Percentiles rank a stretch among this genome's conserved stretches.
Evolutionary conservation across 2,113 vertebrate species (phyloP).

Genomic region (Psittacus erithacus): DNA sequence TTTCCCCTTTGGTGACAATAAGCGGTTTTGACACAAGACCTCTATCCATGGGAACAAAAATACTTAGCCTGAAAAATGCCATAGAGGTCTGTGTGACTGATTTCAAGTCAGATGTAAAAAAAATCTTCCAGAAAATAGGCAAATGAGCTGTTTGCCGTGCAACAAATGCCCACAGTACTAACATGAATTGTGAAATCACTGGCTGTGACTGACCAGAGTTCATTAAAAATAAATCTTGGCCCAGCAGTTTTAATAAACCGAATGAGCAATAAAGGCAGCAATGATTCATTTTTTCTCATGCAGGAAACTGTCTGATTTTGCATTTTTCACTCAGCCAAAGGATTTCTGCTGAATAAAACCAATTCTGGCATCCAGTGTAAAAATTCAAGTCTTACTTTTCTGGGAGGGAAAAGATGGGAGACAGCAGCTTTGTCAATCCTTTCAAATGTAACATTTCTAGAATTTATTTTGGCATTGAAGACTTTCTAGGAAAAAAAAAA

Average conservation of each 20-base stretch:
- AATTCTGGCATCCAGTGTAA: not conserved
- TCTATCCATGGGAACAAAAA: slow-evolving; percentile 54
- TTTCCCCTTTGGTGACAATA: not conserved
- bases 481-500: not conserved
- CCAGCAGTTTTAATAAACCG: slow-evolving; percentile 29
- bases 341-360: slow-evolving; percentile 6
- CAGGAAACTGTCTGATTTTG: slow-evolving; percentile 18
- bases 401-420: not conserved
- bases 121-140: slow-evolving; percentile 43
- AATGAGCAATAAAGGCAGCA: slow-evolving; percentile 40
- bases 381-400: not conserved
- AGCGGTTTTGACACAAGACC: slow-evolving; percentile 21
- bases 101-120: slow-evolving; percentile 1
- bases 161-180: slow-evolving; percentile 27
- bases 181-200: slow-evolving; percentile 54
- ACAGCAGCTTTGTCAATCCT: not conserved
- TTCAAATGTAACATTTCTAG: not conserved
- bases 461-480: not conserved
- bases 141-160: slow-evolving; percentile 43
- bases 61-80: slow-evolving; percentile 24
- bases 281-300: slow-evolving; percentile 12
- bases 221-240: slow-evolving; percentile 65
- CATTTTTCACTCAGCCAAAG: slow-evolving; percentile 34
- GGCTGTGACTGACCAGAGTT: slow-evolving; percentile 56
- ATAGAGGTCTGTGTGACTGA: not conserved